A percentile compares a stretch with the other conserved stretches of the same genome.
Evolutionary conservation across 2,113 vertebrate genomes (phyloP).

Genomic region (Actenoides hombroni): DNA sequence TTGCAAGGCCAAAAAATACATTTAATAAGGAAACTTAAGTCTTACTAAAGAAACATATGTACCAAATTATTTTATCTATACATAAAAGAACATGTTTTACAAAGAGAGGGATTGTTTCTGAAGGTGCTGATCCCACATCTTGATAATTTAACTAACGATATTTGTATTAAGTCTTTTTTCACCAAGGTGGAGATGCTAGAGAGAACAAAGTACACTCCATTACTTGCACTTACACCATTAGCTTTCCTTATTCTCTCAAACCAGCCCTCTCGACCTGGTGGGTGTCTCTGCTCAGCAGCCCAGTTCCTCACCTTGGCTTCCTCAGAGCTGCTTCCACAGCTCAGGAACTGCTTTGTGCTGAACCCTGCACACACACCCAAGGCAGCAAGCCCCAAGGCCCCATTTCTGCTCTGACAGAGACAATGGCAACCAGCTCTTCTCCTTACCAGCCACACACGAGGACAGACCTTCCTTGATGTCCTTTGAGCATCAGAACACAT

Average conservation of each 20-base stretch:
- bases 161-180: neutral
- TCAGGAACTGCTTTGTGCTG: neutral
- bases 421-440: neutral
- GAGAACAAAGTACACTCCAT: neutral
- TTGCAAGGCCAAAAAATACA: neutral
- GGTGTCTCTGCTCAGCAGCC: neutral
- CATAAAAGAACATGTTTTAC: neutral
- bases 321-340: neutral
- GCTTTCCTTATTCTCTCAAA: neutral
- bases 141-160: neutral
- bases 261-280: neutral
- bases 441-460: neutral
- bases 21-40: neutral
- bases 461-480: neutral
- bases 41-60: neutral
- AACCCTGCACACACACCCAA: neutral
- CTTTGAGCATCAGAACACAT: too few relatives aligned
- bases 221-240: neutral
- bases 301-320: neutral
- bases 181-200: neutral
- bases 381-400: neutral
- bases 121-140: neutral
- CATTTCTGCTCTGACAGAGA: neutral
- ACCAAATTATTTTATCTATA: neutral
- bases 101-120: neutral